Evolutionary conservation across 1,140 invertebrate species (phyloP), one percentile per base, ranked within the genome.

Genomic region (Euwallacea similis): DNA sequence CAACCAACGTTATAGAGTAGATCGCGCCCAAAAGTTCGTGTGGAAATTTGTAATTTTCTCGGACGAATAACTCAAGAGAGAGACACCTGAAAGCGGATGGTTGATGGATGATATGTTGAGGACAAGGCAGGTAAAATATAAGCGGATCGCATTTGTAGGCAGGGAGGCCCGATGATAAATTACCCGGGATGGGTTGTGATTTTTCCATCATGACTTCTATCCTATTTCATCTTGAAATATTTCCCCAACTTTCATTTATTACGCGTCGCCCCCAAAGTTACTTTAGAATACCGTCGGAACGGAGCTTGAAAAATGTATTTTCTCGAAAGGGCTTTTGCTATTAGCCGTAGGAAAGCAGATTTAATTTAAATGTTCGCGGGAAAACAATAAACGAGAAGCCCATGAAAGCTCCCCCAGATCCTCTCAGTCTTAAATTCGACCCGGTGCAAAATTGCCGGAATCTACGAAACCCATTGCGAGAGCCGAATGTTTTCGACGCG

Each of bases 381-480:
- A 44, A 9, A 64, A 64, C 62, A 64, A 47, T 53, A 44, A 64
- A 15, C 13, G n/a, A 10, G 46, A 66, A 66, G 43, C 54, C 43
- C 64, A 55, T 66, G 43, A 56, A 41, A 44, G 50, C 64, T 50
- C 56, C 64, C 54, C 54, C 54, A 56, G 64, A 66, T 55, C 13
- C 53, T 54, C n/a, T 15, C 43, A 41, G 42, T 66, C 21, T 54
- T 46, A 15, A 66, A 44, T 16, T 44, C 41, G 42, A 64, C 43
- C 64, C 53, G 50, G 21, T 66, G 16, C 43, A 66, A 62, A 70
- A 70, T 46, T 55, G 44, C 42, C 60, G 41, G 65, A 71, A 71
- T 71, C 63, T 66, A 58, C 61, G 42, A 41, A 66, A 65, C 43
- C 62, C 41, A 63, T 71, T 71, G 69, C 59, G 69, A 71, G 56